Evolutionary conservation across 2,888 invertebrate species (phyloP).

Genomic region (Parnassius apollo): DNA sequence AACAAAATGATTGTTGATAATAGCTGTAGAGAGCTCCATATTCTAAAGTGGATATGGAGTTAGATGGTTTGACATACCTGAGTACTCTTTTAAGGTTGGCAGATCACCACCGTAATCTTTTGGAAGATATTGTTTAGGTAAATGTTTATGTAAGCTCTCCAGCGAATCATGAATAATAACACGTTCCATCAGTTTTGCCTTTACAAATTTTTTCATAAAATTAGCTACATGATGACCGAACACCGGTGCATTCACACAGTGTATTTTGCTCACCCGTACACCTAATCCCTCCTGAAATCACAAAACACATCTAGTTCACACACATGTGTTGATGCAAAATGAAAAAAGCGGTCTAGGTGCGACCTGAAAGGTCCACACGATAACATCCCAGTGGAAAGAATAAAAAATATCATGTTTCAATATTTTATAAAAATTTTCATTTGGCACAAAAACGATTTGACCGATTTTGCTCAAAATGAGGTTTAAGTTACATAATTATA

Average conservation of each 20-base stretch:
- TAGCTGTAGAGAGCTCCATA: neutral
- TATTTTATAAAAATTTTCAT: no score
- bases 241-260: conserved; percentile 63
- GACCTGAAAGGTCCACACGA: no score
- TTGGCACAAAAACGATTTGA: no score
- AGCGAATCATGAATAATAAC: conserved; percentile 51
- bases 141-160: conserved; percentile 48
- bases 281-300: conserved; percentile 72
- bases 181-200: conserved; percentile 63
- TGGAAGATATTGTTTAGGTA: conserved; percentile 55
- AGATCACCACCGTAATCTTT: conserved; percentile 62
- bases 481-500: no score
- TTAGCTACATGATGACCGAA: conserved; percentile 51
- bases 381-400: no score
- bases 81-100: conserved; percentile 51
- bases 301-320: neutral
- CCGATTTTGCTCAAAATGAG: no score
- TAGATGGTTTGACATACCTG: conserved; percentile 44
- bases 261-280: conserved; percentile 59
- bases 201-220: conserved; percentile 61
- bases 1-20: neutral
- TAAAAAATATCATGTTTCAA: no score
- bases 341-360: no score
- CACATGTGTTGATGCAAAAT: no score
- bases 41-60: conserved; percentile 1